Evolutionary conservation across 2,113 vertebrate species (phyloP).

Genomic region (Lampris incognitus): DNA sequence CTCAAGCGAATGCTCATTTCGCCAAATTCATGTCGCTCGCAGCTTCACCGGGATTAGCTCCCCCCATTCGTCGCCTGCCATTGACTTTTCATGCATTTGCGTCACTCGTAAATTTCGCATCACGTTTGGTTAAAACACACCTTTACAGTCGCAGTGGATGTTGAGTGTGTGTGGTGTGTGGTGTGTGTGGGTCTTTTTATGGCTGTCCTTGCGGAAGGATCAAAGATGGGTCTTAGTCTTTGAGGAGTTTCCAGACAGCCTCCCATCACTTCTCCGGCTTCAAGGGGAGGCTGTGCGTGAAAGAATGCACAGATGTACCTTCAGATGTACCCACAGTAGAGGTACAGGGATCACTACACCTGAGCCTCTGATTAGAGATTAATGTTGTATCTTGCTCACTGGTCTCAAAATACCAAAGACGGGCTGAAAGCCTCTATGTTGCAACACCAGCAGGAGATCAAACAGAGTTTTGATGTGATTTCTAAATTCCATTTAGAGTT

Average conservation of each 20-base stretch:
- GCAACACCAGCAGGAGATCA: conserved; percentile 40
- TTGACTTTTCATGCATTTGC: too few relatives aligned
- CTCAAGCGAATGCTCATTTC: too few relatives aligned
- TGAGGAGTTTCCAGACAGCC: conserved; percentile 69
- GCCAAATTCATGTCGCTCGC: too few relatives aligned
- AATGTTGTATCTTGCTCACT: conserved; percentile 66
- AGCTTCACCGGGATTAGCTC: too few relatives aligned
- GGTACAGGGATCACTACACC: conserved; percentile 65
- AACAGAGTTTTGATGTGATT: conserved; percentile 26
- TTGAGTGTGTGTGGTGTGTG: neutral
- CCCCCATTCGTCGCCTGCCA: too few relatives aligned
- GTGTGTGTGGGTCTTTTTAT: conserved; percentile 6
- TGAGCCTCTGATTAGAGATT: conserved; percentile 68
- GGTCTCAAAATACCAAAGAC: conserved; percentile 56
- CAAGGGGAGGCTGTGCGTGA: conserved; percentile 26
- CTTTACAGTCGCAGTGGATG: too few relatives aligned
- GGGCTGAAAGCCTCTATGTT: conserved; percentile 46
- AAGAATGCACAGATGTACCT: conserved; percentile 75
- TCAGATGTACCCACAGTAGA: conserved; percentile 21
- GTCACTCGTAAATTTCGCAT: too few relatives aligned
- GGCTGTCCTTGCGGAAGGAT: conserved; percentile 61
- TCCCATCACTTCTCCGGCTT: conserved; percentile 41
- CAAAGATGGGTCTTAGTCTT: conserved; percentile 67
- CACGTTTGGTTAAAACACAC: too few relatives aligned
- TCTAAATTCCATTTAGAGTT: conserved; percentile 35